These are phyloP conservation scores for Euura saliciscinereae DNA, from an alignment of 1,140 invertebrate genomes.

Conservation along the genomic window DNA sequence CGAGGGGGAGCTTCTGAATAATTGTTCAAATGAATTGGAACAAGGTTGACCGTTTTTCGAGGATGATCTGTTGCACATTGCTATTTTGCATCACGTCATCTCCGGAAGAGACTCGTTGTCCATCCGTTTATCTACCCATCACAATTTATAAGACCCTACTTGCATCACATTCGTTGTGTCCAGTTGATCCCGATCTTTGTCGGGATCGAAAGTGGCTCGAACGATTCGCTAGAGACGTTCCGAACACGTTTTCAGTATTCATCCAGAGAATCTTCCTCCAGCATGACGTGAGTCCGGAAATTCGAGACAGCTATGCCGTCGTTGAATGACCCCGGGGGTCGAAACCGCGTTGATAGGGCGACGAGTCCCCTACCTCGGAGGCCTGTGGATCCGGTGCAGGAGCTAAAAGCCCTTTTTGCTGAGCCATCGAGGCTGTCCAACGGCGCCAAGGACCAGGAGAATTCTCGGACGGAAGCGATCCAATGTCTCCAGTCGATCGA, in stretches of 20 bases:
- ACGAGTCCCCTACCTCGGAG: conserved; percentile 45
- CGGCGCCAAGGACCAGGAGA: conserved; percentile 29
- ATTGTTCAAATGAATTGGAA: conserved; percentile 36
- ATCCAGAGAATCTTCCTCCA: neutral
- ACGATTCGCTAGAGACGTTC: too few species aligned
- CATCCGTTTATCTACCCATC: conserved; percentile 41
- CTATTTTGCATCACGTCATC: conserved; percentile 25
- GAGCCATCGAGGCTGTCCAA: conserved; percentile 29
- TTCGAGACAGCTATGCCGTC: neutral
- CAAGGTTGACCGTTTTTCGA: conserved; percentile 46
- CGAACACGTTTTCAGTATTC: too few species aligned
- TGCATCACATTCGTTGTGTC: neutral
- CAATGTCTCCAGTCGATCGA: conserved; percentile 34
- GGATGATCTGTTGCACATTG: neutral
- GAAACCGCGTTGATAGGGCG: conserved; percentile 43
- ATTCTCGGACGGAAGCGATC: conserved; percentile 40
- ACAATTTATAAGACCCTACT: conserved; percentile 43
- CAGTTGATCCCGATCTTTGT: too few species aligned
- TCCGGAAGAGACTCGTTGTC: conserved; percentile 53
- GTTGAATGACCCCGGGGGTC: conserved; percentile 19
- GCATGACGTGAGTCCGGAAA: neutral
- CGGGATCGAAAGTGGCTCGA: too few species aligned
- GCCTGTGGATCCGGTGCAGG: conserved; percentile 32
- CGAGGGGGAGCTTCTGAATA: neutral
- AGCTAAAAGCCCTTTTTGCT: conserved; percentile 32